These are phyloP conservation scores for Drosophila hydei DNA, from an alignment of 1,140 invertebrate genomes.

Conservation along the genomic window DNA sequence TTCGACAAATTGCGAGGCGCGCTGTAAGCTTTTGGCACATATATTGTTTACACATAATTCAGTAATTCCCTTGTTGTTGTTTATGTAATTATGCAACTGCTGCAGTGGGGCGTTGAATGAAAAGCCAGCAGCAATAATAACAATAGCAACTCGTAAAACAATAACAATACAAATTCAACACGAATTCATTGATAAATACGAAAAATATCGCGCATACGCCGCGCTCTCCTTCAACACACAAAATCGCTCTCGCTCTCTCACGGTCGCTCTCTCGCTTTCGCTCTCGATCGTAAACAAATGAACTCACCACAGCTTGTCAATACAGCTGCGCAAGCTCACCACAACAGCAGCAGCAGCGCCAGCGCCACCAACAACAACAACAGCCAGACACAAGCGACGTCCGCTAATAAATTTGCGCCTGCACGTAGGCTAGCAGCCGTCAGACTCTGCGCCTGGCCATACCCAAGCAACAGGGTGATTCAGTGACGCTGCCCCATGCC, in stretches of 20 bases:
- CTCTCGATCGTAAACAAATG: constrained; percentile 60
- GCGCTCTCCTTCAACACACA: constrained; percentile 3
- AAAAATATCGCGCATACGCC: constrained; percentile 47
- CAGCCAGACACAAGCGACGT: constrained; percentile 6
- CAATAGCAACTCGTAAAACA: constrained; percentile 28
- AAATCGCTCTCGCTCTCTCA: constrained; percentile 4
- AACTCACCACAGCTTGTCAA: constrained; percentile 68
- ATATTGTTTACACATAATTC: constrained; percentile 7
- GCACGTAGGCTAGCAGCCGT: constrained; percentile 80
- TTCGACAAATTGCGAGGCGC: constrained; percentile 35
- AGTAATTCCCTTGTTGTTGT: constrained; percentile 29
- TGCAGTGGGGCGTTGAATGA: constrained; percentile 39
- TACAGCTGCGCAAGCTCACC: constrained; percentile 56
- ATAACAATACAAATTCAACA: constrained; percentile 11
- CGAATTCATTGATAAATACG: constrained; percentile 73
- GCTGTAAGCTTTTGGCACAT: constrained; percentile 7
- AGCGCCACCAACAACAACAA: constrained; percentile 14
- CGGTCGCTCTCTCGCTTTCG: constrained; percentile 1
- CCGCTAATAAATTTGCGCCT: constrained; percentile 77
- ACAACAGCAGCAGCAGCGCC: constrained; percentile 27
- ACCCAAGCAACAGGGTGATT: constrained; percentile 76
- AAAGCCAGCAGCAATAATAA: constrained; percentile 8
- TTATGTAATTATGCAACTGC: constrained; percentile 65
- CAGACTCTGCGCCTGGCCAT: constrained; percentile 78
- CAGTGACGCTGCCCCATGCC: constrained; percentile 23